Evolutionary conservation across 2,797 vertebrate genomes (phyloP).

Genomic region (Salarias fasciatus): DNA sequence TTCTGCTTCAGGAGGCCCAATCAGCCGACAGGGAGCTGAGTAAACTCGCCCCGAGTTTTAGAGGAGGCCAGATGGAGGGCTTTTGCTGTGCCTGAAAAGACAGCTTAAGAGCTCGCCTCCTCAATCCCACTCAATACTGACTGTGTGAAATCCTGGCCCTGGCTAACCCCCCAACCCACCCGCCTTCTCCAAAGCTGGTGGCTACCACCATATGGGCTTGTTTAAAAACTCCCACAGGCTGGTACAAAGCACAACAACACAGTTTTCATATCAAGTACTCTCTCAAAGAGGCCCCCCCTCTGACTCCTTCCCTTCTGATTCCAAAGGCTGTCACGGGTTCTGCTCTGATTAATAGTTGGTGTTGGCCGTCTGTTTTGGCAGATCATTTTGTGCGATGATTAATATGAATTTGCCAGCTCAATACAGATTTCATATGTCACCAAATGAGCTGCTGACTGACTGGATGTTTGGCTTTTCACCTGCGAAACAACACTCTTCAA

Average conservation of each 20-base stretch:
- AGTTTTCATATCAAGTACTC: conserved; percentile 87
- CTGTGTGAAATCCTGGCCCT: conserved; percentile 97
- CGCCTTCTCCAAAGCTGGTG: conserved; percentile 86
- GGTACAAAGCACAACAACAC: conserved; percentile 86
- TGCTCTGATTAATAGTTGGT: conserved; percentile 82
- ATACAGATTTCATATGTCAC: conserved; percentile 71
- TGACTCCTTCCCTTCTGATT: conserved; percentile 77
- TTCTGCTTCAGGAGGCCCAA: conserved; percentile 99
- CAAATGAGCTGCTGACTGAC: conserved; percentile 51
- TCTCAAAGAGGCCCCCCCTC: conserved; percentile 78
- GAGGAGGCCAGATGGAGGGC: conserved; percentile 99
- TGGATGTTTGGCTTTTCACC: conserved; percentile 52
- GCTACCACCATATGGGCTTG: conserved; percentile 85
- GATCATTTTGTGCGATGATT: conserved; percentile 78
- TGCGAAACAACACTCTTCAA: conserved; percentile 44
- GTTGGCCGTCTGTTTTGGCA: conserved; percentile 80
- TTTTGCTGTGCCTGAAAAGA: conserved; percentile 99
- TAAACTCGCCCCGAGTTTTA: conserved; percentile 95
- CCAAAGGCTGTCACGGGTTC: conserved; percentile 80
- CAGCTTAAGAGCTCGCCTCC: conserved; percentile 99
- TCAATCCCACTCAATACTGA: conserved; percentile 98
- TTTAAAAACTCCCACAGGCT: conserved; percentile 87
- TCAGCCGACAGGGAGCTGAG: conserved; percentile 96
- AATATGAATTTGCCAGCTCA: conserved; percentile 75
- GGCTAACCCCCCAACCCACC: conserved; percentile 83